phyloP scores from a whole-genome alignment of 2,113 vertebrate genomes.

The Todiramphus saurophagus region DNA sequence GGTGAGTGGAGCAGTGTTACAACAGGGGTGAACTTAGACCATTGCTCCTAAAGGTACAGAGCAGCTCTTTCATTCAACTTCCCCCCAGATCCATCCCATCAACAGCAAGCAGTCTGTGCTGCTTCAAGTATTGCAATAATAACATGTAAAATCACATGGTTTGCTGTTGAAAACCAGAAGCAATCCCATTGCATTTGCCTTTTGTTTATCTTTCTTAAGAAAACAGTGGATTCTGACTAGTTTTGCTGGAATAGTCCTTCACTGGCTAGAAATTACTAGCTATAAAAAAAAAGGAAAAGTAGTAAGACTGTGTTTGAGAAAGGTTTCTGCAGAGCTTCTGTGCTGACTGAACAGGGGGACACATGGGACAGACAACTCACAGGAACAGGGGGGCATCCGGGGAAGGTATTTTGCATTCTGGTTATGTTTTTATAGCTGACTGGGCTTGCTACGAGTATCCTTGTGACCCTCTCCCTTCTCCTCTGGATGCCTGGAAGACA shows the following conservation, averaged over 20 bases:
- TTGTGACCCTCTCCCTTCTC: neutral
- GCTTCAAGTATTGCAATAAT: neutral
- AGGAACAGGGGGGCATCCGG: accelerated
- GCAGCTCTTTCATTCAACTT: neutral
- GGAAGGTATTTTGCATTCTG: neutral
- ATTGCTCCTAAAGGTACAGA: neutral
- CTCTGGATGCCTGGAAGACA: neutral
- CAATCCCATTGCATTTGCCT: neutral
- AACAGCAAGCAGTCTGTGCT: neutral
- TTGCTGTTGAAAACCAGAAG: neutral
- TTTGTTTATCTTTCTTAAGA: conserved; percentile 31
- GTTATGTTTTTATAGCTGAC: neutral
- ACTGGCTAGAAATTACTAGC: neutral
- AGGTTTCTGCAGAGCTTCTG: neutral
- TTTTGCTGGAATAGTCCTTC: neutral
- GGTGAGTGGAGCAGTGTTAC: neutral
- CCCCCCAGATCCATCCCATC: neutral
- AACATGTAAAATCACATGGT: neutral
- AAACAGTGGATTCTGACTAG: neutral
- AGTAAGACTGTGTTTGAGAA: neutral
- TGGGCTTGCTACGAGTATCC: neutral
- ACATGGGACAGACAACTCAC: accelerated
- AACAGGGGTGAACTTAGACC: neutral
- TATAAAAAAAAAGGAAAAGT: neutral
- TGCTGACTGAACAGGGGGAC: neutral